Conservation (phyloP, 2,113 vertebrate genomes). For the Helogale parvula region DNA sequence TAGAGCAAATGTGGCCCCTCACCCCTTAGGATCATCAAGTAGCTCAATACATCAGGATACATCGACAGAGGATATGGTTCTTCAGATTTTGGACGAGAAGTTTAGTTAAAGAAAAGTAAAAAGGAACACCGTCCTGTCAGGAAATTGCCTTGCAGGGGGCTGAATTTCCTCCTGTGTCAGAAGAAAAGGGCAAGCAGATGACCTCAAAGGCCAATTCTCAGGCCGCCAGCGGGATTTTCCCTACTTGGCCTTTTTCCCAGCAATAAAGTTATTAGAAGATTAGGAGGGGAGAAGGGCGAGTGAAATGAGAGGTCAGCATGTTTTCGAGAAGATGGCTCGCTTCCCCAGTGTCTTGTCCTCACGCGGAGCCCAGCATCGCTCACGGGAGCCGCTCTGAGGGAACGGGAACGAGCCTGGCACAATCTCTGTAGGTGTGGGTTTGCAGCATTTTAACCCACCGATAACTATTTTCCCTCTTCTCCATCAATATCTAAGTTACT, state of each 20-base stretch:
- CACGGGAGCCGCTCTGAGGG: neutral
- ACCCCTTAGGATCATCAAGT: neutral
- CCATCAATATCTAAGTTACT: neutral
- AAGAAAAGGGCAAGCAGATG: neutral
- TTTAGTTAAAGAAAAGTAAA: neutral
- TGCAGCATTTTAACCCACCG: neutral
- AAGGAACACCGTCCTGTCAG: neutral
- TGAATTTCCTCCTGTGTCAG: neutral
- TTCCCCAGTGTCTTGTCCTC: neutral
- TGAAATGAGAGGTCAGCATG: neutral
- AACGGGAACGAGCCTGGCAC: neutral
- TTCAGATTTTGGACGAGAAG: neutral
- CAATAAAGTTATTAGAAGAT: slow-evolving; percentile 1
- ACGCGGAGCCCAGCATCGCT: neutral
- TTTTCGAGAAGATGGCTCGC: neutral
- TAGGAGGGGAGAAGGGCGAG: neutral
- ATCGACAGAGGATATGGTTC: neutral
- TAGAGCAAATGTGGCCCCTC: neutral
- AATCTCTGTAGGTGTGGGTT: neutral
- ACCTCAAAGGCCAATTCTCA: neutral
- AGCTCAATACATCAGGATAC: neutral
- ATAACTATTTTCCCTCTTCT: neutral
- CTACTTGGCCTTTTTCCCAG: neutral
- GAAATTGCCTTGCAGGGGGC: neutral
- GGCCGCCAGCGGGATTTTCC: slow-evolving; percentile 13